A percentile compares a stretch with the other conserved stretches of the same genome.
These are phyloP conservation scores for Lasiommata megera DNA, from an alignment of 2,888 invertebrate species.

Conservation along the genomic window DNA sequence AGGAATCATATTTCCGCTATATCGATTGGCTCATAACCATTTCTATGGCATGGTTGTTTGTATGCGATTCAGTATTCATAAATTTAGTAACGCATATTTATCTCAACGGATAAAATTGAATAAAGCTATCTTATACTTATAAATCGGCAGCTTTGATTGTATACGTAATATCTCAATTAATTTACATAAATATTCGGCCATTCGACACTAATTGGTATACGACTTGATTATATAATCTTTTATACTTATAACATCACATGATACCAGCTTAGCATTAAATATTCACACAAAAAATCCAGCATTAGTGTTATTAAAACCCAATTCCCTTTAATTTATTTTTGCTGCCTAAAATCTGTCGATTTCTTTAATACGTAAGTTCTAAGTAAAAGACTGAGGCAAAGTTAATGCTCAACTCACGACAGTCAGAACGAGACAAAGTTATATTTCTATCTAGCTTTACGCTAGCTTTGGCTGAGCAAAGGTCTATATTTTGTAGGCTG, in stretches of 20 bases:
- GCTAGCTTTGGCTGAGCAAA: no score
- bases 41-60: background rate
- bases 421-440: no score
- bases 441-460: no score
- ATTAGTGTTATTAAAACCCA: no score
- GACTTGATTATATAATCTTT: background rate
- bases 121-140: slow-evolving; percentile 11
- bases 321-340: no score
- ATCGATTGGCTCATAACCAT: background rate
- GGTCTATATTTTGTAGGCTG: no score
- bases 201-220: slow-evolving; percentile 3
- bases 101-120: slow-evolving; percentile 13
- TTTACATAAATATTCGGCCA: slow-evolving; percentile 13
- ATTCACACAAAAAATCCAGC: background rate
- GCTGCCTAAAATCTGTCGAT: background rate
- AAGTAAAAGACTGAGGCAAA: no score
- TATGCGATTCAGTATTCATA: background rate
- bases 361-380: background rate
- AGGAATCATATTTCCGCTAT: background rate
- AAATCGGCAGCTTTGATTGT: slow-evolving; percentile 28
- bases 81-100: slow-evolving; percentile 8
- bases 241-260: background rate
- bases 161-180: slow-evolving; percentile 24
- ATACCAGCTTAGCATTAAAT: background rate
- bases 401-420: no score